Evolutionary conservation across 2,113 vertebrate species (phyloP).

Genomic region (Nibea coibor): DNA sequence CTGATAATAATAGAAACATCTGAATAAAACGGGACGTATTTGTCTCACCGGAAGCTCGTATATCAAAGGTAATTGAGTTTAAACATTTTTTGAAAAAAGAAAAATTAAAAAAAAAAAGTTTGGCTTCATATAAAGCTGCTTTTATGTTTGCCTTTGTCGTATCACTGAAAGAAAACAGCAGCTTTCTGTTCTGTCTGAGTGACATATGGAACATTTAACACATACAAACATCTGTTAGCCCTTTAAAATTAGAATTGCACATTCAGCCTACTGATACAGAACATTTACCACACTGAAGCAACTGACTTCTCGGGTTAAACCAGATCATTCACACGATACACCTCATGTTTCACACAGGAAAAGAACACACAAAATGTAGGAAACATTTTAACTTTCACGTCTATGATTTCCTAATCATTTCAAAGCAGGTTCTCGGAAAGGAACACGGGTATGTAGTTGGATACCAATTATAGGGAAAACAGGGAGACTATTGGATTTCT

Average conservation of each 20-base stretch:
- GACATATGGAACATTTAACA: background rate
- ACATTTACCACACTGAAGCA: background rate
- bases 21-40: background rate
- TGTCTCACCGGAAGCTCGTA: background rate
- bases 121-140: conserved; percentile 2
- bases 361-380: background rate
- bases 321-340: background rate
- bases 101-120: background rate
- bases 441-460: background rate
- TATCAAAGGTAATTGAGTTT: background rate
- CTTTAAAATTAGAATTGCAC: conserved; percentile 14
- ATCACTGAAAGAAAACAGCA: background rate
- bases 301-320: background rate
- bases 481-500: background rate
- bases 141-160: background rate
- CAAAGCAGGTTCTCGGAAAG: background rate
- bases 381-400: background rate
- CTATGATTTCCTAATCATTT: background rate
- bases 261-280: background rate
- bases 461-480: background rate
- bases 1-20: background rate
- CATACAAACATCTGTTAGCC: background rate
- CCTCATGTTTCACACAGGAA: background rate
- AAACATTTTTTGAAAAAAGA: background rate
- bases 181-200: background rate